Percentiles rank a stretch among this genome's conserved stretches.
Evolutionary conservation across 2,797 vertebrate species (phyloP).

Genomic region (Ptychadena robeensis): DNA sequence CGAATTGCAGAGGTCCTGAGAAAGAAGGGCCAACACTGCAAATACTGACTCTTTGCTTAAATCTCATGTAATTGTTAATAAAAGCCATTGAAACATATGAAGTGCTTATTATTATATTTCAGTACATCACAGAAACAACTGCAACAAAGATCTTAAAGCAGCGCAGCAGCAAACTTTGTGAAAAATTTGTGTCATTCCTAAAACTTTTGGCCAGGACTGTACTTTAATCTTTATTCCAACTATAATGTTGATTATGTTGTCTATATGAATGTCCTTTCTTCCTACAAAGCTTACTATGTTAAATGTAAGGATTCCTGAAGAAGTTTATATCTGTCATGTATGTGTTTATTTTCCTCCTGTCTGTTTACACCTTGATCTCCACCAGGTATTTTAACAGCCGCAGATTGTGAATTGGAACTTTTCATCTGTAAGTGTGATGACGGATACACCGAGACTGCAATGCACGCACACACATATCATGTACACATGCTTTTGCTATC

Average conservation of each 20-base stretch:
- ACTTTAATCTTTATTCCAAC: background rate
- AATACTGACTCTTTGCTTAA: too few relatives aligned
- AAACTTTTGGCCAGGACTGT: too few relatives aligned
- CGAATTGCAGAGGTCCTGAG: too few relatives aligned
- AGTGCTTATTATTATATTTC: too few relatives aligned
- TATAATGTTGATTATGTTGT: background rate
- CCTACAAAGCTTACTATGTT: background rate
- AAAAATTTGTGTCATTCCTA: too few relatives aligned
- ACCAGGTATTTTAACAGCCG: background rate
- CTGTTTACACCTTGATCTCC: conserved; percentile 10
- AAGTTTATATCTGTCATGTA: conserved; percentile 8
- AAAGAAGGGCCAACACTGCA: too few relatives aligned
- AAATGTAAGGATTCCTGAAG: conserved; percentile 8
- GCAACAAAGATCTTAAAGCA: too few relatives aligned
- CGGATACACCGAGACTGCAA: conserved; percentile 2
- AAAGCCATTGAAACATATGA: too few relatives aligned
- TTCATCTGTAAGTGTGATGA: conserved; percentile 11
- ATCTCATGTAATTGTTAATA: too few relatives aligned
- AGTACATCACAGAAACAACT: too few relatives aligned
- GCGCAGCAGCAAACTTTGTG: too few relatives aligned
- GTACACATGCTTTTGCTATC: conserved; percentile 28
- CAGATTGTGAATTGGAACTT: background rate
- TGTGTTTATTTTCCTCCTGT: background rate
- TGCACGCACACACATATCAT: conserved; percentile 5
- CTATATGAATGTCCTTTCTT: background rate